Conservation (phyloP, 2,888 invertebrate genomes). For the Synergus japonicus region DNA sequence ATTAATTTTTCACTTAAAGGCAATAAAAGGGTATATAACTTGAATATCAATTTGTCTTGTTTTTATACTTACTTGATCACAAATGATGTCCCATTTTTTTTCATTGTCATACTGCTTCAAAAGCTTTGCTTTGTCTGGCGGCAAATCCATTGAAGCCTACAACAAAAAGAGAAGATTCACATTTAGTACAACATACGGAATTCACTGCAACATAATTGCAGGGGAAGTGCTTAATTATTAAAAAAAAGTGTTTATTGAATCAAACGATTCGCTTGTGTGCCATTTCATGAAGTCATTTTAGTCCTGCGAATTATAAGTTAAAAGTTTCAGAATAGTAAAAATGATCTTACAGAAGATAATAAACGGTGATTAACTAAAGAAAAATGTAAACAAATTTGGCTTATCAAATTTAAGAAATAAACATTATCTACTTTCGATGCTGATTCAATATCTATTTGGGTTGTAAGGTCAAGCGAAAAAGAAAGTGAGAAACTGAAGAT, state of each 20-base stretch:
- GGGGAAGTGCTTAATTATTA: not conserved
- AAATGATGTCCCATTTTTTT: slow-evolving; percentile 99
- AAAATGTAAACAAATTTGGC: no score
- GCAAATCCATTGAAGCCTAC: slow-evolving; percentile 99
- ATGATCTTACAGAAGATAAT: not conserved
- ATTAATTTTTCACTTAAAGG: not conserved
- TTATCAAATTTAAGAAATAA: not conserved
- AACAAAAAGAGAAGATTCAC: slow-evolving; percentile 75
- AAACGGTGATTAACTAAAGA: not conserved
- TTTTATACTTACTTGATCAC: slow-evolving; percentile 90
- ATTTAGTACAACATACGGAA: not conserved
- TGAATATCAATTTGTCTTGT: not conserved
- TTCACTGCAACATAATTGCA: not conserved
- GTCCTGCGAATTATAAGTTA: not conserved
- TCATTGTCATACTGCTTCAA: slow-evolving; percentile 97
- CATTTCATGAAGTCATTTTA: not conserved
- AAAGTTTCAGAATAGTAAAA: not conserved
- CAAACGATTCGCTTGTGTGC: not conserved
- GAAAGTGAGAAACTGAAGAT: not conserved
- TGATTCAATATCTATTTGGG: not conserved
- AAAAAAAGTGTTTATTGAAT: not conserved
- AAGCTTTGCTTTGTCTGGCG: slow-evolving; percentile 98
- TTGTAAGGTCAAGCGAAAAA: not conserved
- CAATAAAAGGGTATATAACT: not conserved
- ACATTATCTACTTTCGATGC: not conserved